A percentile compares a stretch with the other conserved stretches of the same genome.
These are phyloP conservation scores for Mylabris sibirica DNA, from an alignment of 2,888 invertebrate genomes.

Conservation along the genomic window DNA sequence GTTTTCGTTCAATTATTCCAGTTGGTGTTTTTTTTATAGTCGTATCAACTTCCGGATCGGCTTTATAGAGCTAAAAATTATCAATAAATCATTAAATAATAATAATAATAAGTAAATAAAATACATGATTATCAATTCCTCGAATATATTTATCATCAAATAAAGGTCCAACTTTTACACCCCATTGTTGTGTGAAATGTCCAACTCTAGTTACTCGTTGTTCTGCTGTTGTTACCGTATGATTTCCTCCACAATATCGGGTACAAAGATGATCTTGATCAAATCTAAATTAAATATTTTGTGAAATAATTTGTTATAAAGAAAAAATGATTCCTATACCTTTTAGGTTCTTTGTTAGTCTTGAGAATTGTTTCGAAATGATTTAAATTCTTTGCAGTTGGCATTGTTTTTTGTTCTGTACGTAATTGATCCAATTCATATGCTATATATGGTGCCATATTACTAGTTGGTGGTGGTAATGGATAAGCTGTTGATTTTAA, in stretches of 20 bases:
- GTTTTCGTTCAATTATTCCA: not conserved
- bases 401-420: slow-evolving; percentile 61
- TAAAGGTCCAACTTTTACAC: slow-evolving; percentile 66
- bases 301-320: too few relatives aligned
- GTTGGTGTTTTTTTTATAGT: not conserved
- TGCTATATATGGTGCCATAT: slow-evolving; percentile 75
- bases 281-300: slow-evolving; percentile 43
- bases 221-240: slow-evolving; percentile 75
- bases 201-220: slow-evolving; percentile 73
- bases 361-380: slow-evolving; percentile 60
- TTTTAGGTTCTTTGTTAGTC: slow-evolving; percentile 47
- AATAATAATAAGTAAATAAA: not conserved
- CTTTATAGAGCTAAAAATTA: slow-evolving; percentile 45
- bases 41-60: slow-evolving; percentile 26
- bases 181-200: slow-evolving; percentile 73
- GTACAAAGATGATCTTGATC: slow-evolving; percentile 68
- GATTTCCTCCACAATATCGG: slow-evolving; percentile 81
- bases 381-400: slow-evolving; percentile 60
- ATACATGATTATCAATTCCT: slow-evolving; percentile 55
- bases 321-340: slow-evolving; percentile 36
- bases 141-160: slow-evolving; percentile 57
- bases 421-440: slow-evolving; percentile 72
- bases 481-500: slow-evolving; percentile 63
- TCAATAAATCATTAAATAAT: slow-evolving; percentile 11
- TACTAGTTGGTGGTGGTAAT: slow-evolving; percentile 64